phyloP scores from a whole-genome alignment of 2,113 vertebrate species.

The Zingel zingel region DNA sequence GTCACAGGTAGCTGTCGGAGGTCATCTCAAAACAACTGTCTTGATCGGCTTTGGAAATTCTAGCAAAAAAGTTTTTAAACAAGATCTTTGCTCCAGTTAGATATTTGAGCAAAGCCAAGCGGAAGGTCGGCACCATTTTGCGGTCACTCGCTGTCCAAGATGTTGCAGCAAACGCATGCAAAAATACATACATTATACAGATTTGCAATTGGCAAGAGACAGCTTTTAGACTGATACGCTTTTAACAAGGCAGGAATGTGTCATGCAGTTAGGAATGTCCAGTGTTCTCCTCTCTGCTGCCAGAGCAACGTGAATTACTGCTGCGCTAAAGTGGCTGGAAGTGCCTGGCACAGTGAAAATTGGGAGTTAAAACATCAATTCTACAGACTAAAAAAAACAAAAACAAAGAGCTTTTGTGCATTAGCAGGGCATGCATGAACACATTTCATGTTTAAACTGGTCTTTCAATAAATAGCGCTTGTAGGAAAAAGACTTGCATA shows the following conservation, averaged over 20 bases:
- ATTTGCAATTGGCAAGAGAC: conserved; percentile 56
- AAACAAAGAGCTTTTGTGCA: conserved; percentile 18
- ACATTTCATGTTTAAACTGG: not conserved
- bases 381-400: conserved; percentile 3
- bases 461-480: conserved; percentile 60
- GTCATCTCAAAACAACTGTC: conserved; percentile 45
- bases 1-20: conserved; percentile 39
- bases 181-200: conserved; percentile 28
- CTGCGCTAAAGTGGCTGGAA: conserved; percentile 56
- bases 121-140: conserved; percentile 48
- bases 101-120: conserved; percentile 15
- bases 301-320: conserved; percentile 25
- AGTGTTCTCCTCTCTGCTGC: conserved; percentile 41
- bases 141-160: conserved; percentile 24
- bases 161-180: conserved; percentile 40
- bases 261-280: conserved; percentile 59
- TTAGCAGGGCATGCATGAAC: not conserved
- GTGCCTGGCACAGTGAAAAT: conserved; percentile 57
- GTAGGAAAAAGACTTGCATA: conserved; percentile 12
- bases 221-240: conserved; percentile 35
- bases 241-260: conserved; percentile 69
- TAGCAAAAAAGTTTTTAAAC: conserved; percentile 47
- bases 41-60: conserved; percentile 71
- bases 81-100: conserved; percentile 21
- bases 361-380: not conserved